Percentiles rank a stretch among this genome's conserved stretches.
Conservation (phyloP, 2,888 invertebrate species). For the Drosophila yooni region DNA sequence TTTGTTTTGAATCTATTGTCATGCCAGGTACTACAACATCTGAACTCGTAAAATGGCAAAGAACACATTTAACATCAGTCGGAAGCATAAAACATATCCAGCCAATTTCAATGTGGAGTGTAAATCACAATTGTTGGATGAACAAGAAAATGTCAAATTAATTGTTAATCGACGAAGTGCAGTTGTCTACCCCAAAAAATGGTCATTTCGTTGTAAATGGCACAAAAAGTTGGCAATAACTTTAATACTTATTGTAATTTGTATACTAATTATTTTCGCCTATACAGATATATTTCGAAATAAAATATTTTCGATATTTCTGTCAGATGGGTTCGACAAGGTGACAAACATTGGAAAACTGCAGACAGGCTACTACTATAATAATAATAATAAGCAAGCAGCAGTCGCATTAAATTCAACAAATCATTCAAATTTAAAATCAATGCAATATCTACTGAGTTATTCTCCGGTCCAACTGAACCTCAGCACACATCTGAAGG, state of each 20-base stretch:
- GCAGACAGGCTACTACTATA: conserved; percentile 38
- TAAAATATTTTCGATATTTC: conserved; percentile 71
- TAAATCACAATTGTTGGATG: conserved; percentile 67
- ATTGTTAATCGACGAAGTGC: conserved; percentile 65
- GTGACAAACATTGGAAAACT: conserved; percentile 43
- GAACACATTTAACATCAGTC: conserved; percentile 64
- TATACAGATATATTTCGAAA: conserved; percentile 79
- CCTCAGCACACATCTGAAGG: conserved; percentile 37
- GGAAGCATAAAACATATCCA: conserved; percentile 73
- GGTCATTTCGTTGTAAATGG: conserved; percentile 71
- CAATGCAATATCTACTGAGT: conserved; percentile 65
- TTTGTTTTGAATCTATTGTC: conserved; percentile 18
- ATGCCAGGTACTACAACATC: conserved; percentile 38
- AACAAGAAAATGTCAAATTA: conserved; percentile 70
- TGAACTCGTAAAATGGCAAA: conserved; percentile 59
- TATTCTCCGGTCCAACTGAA: conserved; percentile 58
- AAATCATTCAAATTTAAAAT: conserved; percentile 43
- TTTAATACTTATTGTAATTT: conserved; percentile 76
- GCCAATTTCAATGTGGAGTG: conserved; percentile 64
- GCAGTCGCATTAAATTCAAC: conserved; percentile 14
- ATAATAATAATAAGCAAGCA: conserved; percentile 33
- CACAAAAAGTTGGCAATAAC: conserved; percentile 81
- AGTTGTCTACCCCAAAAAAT: conserved; percentile 54
- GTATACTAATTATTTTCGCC: conserved; percentile 82
- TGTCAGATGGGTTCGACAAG: conserved; percentile 55